Evolutionary conservation across 2,888 invertebrate genomes (phyloP).

Genomic region (Nemotelus nigrinus): DNA sequence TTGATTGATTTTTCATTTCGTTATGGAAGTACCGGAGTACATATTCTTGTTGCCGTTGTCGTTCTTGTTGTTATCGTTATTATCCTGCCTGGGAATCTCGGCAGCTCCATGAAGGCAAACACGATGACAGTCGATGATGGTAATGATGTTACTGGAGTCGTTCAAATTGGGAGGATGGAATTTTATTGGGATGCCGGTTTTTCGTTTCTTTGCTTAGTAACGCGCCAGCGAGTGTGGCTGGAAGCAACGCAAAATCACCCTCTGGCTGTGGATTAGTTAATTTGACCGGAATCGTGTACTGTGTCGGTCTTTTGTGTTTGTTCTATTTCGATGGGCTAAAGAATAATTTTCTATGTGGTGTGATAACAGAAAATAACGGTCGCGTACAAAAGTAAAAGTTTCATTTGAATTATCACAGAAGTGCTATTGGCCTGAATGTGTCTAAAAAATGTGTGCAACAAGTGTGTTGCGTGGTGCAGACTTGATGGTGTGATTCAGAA

Average conservation of each 20-base stretch:
- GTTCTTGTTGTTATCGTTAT: constrained; percentile 25
- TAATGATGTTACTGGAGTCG: constrained; percentile 35
- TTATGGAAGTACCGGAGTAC: neutral
- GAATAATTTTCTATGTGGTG: too few species aligned
- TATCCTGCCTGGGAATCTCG: neutral
- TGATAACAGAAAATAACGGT: too few species aligned
- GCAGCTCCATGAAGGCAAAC: constrained; percentile 3
- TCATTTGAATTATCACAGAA: too few species aligned
- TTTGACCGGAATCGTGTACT: too few species aligned
- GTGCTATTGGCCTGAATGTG: too few species aligned
- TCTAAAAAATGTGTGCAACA: neutral
- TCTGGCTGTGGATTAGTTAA: too few species aligned
- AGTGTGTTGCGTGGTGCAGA: neutral
- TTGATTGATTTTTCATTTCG: constrained; percentile 46
- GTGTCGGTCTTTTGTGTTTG: too few species aligned
- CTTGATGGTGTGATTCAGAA: neutral
- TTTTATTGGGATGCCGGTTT: constrained; percentile 6
- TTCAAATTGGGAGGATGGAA: constrained; percentile 9
- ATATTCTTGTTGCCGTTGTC: constrained; percentile 20
- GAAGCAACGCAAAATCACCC: too few species aligned
- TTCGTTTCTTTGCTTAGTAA: constrained; percentile 15
- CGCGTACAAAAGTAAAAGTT: too few species aligned
- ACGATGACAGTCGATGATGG: constrained; percentile 31
- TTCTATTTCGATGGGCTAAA: too few species aligned
- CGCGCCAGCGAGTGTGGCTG: neutral